These are phyloP conservation scores for Semibalanus balanoides DNA, from an alignment of 1,140 invertebrate species.

Conservation along the genomic window DNA sequence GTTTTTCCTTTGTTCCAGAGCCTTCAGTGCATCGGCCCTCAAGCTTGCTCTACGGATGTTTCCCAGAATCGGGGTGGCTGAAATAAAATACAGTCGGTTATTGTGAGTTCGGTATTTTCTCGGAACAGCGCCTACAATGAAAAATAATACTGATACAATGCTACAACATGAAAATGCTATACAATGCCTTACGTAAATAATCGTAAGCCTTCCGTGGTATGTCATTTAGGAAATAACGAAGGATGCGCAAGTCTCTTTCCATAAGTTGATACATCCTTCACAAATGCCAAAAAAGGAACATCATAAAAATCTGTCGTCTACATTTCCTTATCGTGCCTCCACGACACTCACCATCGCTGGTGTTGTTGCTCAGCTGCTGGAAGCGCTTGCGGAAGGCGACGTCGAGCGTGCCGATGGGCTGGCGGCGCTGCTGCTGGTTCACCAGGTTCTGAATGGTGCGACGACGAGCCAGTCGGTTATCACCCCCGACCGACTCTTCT, in stretches of 20 bases:
- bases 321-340: background rate
- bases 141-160: background rate
- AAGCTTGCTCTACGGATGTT: conserved; percentile 56
- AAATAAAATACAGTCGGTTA: conserved; percentile 16
- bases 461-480: conserved; percentile 29
- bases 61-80: conserved; percentile 61
- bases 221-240: background rate
- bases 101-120: background rate
- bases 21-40: conserved; percentile 60
- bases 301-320: too few species aligned
- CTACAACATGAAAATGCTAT: too few species aligned
- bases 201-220: background rate
- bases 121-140: too few species aligned
- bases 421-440: conserved; percentile 61
- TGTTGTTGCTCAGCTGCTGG: conserved; percentile 59
- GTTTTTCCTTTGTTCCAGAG: conserved; percentile 67
- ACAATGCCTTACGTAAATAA: background rate
- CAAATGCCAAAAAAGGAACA: too few species aligned
- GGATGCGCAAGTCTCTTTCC: too few species aligned
- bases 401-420: conserved; percentile 73
- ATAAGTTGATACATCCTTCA: too few species aligned
- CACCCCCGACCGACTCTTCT: conserved; percentile 17
- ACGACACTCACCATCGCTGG: conserved; percentile 28
- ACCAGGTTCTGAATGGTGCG: conserved; percentile 84
- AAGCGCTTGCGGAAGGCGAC: conserved; percentile 88